phyloP scores from a whole-genome alignment of 2,888 invertebrate genomes.

The Phengaris alcon region DNA sequence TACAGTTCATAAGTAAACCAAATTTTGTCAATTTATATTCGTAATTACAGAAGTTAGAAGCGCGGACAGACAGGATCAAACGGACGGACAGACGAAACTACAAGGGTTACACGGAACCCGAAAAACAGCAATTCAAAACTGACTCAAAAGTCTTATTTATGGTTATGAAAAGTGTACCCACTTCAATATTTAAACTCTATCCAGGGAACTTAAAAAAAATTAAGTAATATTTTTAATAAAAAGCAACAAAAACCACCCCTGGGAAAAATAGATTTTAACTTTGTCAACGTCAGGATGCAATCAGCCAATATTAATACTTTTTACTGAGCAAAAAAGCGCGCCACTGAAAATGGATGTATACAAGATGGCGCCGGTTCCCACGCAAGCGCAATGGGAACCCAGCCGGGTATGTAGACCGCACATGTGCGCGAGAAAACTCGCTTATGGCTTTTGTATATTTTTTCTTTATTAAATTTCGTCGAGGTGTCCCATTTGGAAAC shows the following conservation, averaged over 20 bases:
- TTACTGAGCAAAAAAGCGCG: conserved; percentile 52
- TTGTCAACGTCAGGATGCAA: conserved; percentile 1
- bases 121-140: too few species aligned
- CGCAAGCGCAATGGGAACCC: conserved; percentile 66
- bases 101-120: too few species aligned
- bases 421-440: conserved; percentile 69
- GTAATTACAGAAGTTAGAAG: too few species aligned
- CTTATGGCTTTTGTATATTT: conserved; percentile 43
- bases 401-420: conserved; percentile 46
- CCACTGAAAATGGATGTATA: conserved; percentile 52
- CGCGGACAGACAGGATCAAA: too few species aligned
- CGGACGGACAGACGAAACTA: too few species aligned
- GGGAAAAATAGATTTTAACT: not conserved
- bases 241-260: not conserved
- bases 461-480: conserved; percentile 14
- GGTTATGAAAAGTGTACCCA: too few species aligned
- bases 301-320: conserved; percentile 47
- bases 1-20: too few species aligned
- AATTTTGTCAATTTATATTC: too few species aligned
- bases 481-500: conserved; percentile 9
- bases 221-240: not conserved
- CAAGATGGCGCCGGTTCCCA: conserved; percentile 68
- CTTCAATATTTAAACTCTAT: too few species aligned
- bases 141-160: too few species aligned
- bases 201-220: too few species aligned